phyloP scores from a whole-genome alignment of 2,888 invertebrate species.

The Conus canariensis region DNA sequence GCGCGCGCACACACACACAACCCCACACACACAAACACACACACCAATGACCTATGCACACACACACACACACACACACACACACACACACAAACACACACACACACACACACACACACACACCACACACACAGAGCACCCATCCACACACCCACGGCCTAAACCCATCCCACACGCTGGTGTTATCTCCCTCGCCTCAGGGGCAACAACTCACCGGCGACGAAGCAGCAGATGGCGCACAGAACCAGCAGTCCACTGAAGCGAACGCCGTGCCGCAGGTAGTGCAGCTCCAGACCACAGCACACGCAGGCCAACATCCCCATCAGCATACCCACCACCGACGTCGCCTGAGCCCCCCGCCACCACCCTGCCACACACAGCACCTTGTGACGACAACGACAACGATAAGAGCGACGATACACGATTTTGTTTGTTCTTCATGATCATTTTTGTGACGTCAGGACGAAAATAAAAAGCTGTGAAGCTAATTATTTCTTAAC shows the following conservation, averaged over 20 bases:
- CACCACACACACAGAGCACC: no score
- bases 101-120: no score
- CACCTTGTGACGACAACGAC: background rate
- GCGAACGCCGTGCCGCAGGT: conserved; percentile 21
- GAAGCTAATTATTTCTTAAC: no score
- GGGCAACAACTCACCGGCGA: conserved; percentile 24
- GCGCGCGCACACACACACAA: background rate
- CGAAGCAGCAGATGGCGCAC: conserved; percentile 37
- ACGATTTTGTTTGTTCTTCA: no score
- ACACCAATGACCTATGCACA: background rate
- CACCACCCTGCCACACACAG: conserved; percentile 25
- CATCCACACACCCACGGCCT: no score
- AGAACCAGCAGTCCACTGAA: conserved; percentile 39
- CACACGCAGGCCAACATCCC: conserved; percentile 37
- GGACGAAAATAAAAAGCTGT: no score
- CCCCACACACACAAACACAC: background rate
- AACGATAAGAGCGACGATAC: background rate
- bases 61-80: conserved; percentile 3
- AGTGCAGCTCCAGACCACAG: conserved; percentile 24
- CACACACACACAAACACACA: no score
- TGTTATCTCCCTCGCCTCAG: no score
- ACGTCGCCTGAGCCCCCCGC: conserved; percentile 23
- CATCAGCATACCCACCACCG: conserved; percentile 34
- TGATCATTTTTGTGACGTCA: no score
- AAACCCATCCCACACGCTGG: no score